phyloP scores from a whole-genome alignment of 2,797 vertebrate genomes.

The Crenichthys baileyi region DNA sequence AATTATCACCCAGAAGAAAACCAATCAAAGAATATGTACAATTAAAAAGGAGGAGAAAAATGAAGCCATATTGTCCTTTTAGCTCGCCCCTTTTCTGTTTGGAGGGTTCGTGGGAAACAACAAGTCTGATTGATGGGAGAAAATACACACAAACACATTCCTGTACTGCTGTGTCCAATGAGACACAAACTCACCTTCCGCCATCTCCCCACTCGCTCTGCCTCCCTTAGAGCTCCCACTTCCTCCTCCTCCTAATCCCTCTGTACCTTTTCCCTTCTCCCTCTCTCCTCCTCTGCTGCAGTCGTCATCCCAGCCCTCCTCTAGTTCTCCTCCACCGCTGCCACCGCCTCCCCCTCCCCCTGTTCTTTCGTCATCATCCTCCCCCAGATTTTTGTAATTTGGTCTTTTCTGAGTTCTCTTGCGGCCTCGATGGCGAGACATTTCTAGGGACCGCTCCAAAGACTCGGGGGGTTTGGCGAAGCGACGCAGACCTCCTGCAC shows the following conservation, averaged over 20 bases:
- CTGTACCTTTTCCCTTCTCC: conserved; percentile 93
- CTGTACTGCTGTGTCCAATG: conserved; percentile 56
- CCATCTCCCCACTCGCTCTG: conserved; percentile 92
- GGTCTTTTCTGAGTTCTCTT: conserved; percentile 93
- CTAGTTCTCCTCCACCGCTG: conserved; percentile 86
- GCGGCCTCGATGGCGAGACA: conserved; percentile 92
- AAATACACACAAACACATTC: conserved; percentile 64
- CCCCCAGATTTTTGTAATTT: conserved; percentile 98
- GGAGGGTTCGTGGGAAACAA: conserved; percentile 56
- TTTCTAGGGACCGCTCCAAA: conserved; percentile 94
- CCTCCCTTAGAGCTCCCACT: conserved; percentile 86
- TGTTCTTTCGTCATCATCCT: conserved; percentile 90
- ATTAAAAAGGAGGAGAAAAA: neutral
- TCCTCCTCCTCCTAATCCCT: conserved; percentile 78
- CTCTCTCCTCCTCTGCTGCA: conserved; percentile 79
- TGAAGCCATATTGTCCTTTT: neutral
- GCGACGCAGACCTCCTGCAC: conserved; percentile 86
- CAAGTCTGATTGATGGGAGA: conserved; percentile 53
- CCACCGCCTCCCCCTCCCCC: conserved; percentile 83
- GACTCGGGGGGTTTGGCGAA: conserved; percentile 94
- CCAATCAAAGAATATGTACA: conserved; percentile 1
- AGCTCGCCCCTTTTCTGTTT: conserved; percentile 48
- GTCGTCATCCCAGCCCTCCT: conserved; percentile 90
- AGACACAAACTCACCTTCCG: conserved; percentile 90
- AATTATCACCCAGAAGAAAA: neutral